Evolutionary conservation across 2,888 invertebrate species (phyloP).

Genomic region (Cephus rjabovi): DNA sequence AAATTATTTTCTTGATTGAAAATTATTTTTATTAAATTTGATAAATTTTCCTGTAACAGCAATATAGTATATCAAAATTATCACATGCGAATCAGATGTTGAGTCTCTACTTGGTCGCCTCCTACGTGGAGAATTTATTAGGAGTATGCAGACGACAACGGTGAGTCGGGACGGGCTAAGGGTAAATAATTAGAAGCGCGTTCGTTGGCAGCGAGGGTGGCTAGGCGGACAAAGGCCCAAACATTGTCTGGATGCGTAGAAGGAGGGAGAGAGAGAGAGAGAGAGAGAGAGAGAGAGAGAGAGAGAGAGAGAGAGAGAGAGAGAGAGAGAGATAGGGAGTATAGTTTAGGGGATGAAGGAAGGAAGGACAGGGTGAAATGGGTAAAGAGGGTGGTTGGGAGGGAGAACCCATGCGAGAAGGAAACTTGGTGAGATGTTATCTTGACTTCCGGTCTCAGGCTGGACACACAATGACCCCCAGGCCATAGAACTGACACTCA

Average conservation of each 20-base stretch:
- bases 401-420: conserved; percentile 17
- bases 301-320: conserved; percentile 9
- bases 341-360: neutral
- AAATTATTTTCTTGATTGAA: too few species aligned
- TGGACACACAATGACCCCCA: conserved; percentile 1
- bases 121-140: conserved; percentile 42
- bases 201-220: conserved; percentile 19
- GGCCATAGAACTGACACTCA: conserved; percentile 4
- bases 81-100: conserved; percentile 18
- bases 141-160: conserved; percentile 46
- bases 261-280: conserved; percentile 15
- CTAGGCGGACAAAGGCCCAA: conserved; percentile 40
- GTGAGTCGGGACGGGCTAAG: conserved; percentile 30
- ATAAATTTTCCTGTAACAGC: neutral
- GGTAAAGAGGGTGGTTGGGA: conserved; percentile 4
- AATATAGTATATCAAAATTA: neutral
- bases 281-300: conserved; percentile 17
- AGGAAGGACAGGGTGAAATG: conserved; percentile 2
- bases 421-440: conserved; percentile 19
- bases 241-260: conserved; percentile 11
- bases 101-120: conserved; percentile 19
- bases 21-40: neutral
- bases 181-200: conserved; percentile 46
- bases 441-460: conserved; percentile 15
- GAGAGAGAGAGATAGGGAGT: conserved; percentile 16